A percentile compares a stretch with the other conserved stretches of the same genome.
These are phyloP conservation scores for Rhopalosiphum nymphaeae DNA, from an alignment of 2,888 invertebrate genomes.

Conservation along the genomic window DNA sequence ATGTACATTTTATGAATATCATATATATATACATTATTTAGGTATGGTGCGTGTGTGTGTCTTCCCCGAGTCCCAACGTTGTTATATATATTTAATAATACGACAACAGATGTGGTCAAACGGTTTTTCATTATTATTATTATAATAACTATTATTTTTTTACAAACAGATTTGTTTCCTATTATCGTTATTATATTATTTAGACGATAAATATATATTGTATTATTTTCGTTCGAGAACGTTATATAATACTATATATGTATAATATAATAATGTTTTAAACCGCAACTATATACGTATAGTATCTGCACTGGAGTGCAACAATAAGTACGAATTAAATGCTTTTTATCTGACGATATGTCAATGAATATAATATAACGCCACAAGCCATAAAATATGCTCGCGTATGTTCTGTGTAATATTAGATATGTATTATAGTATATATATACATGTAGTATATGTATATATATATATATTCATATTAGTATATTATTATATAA, in stretches of 20 bases:
- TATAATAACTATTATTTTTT: background rate
- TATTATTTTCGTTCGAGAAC: background rate
- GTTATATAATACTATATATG: background rate
- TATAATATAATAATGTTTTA: background rate
- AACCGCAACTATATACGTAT: background rate
- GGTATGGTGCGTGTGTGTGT: background rate
- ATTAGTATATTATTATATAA: background rate
- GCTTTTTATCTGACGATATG: background rate
- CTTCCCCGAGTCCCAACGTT: background rate
- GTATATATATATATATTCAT: background rate
- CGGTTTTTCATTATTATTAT: slow-evolving; percentile 38
- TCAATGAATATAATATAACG: background rate
- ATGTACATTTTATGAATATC: background rate
- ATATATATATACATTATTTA: background rate
- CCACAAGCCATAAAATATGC: background rate
- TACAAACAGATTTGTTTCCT: slow-evolving; percentile 37
- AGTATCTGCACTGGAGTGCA: slow-evolving; percentile 1
- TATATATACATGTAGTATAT: background rate
- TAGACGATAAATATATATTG: background rate
- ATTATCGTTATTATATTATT: slow-evolving; percentile 2
- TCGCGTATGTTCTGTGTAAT: background rate
- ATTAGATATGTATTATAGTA: background rate
- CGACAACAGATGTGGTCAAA: slow-evolving; percentile 31
- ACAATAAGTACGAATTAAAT: slow-evolving; percentile 16
- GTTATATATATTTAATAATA: background rate